Conservation (phyloP, 2,113 vertebrate genomes). For the Lynx canadensis region DNA sequence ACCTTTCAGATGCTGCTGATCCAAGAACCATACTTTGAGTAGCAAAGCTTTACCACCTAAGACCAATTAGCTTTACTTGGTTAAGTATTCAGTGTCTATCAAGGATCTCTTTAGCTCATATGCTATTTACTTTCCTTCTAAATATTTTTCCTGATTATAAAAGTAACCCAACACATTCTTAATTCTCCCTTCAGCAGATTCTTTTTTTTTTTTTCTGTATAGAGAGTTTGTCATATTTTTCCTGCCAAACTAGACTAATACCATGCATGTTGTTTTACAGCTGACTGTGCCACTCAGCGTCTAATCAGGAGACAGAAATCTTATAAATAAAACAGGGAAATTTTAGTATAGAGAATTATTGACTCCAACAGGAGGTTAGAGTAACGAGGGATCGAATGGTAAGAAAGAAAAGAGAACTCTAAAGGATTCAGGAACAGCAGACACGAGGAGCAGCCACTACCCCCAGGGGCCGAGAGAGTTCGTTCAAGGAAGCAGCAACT, state of each 20-base stretch:
- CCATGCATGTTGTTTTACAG: not conserved
- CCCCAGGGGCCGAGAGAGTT: not conserved
- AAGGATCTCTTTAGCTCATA: not conserved
- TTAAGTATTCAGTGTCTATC: not conserved
- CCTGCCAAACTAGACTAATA: not conserved
- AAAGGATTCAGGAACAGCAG: not conserved
- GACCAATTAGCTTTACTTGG: not conserved
- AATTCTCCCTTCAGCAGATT: not conserved
- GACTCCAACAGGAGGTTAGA: not conserved
- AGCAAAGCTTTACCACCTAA: not conserved
- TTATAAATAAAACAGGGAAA: not conserved
- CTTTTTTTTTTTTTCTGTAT: not conserved
- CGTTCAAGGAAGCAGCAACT: not conserved
- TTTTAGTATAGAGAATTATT: not conserved
- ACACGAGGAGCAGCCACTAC: not conserved
- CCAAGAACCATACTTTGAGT: not conserved
- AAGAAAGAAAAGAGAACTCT: not conserved
- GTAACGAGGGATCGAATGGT: not conserved
- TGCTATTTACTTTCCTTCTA: not conserved
- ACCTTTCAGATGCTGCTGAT: not conserved
- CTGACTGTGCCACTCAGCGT: not conserved
- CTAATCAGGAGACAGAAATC: not conserved
- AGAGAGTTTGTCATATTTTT: not conserved
- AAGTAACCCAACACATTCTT: not conserved
- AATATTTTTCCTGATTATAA: conserved; percentile 18